Conservation (phyloP, 2,888 invertebrate genomes). For the Tuberolachnus salignus region DNA sequence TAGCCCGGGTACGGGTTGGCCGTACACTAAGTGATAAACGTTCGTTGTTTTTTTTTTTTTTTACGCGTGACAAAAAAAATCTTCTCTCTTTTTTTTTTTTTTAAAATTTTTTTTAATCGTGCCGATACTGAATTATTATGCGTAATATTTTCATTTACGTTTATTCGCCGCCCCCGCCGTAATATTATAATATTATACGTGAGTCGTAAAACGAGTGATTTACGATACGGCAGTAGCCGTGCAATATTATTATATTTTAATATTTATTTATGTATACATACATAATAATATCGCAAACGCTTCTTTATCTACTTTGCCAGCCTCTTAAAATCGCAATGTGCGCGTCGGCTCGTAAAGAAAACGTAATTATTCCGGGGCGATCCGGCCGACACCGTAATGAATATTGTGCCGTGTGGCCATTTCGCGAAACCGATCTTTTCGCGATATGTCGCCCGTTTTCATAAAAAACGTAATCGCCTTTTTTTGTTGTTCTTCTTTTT, state of each 20-base stretch:
- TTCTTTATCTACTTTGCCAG: too few species aligned
- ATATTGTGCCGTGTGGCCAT: too few species aligned
- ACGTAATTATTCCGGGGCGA: too few species aligned
- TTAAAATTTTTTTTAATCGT: not conserved
- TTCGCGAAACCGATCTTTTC: too few species aligned
- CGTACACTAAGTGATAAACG: not conserved
- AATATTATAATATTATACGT: not conserved
- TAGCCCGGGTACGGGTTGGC: too few species aligned
- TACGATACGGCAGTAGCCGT: not conserved
- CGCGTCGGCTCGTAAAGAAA: not conserved
- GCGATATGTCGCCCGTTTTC: too few species aligned
- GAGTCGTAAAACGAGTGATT: constrained; percentile 17
- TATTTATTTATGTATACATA: not conserved
- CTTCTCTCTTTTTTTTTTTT: not conserved
- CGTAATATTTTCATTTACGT: not conserved
- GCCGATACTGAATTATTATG: not conserved
- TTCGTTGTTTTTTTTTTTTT: not conserved
- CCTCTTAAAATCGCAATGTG: not conserved
- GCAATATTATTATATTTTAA: not conserved
- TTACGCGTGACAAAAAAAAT: not conserved
- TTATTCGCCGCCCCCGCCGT: not conserved
- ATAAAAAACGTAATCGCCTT: too few species aligned
- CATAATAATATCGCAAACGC: not conserved
- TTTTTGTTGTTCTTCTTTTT: too few species aligned
- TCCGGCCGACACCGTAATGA: too few species aligned